Evolutionary conservation across 1,140 invertebrate genomes (phyloP), one percentile per base, ranked within the genome.

Genomic region (Holcopasites calliopsidis): DNA sequence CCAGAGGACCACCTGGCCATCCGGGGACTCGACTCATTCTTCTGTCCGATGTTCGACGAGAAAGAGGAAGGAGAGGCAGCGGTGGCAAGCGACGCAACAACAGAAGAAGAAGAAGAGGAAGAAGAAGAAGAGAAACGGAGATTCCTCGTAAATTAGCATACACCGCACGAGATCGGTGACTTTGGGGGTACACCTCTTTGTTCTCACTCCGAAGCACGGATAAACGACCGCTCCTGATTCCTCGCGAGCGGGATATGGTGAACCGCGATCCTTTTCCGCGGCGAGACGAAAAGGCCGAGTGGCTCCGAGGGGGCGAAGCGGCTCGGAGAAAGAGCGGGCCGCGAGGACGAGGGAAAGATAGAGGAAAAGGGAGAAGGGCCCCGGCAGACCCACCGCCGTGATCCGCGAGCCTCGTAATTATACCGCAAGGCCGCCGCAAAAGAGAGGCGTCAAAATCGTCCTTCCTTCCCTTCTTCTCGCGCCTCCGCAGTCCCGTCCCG

Each of bases 391-490:
- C 88, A 91, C 90, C 90, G 90, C 90, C 86, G 91, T 88, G 91
- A 90, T 91, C 87, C 86, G 89, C 89, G 89, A 91, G 90, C 76
- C 82, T 87, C 86, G 85, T 91, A 92, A 92, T 92, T 91, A 91
- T 86, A 87, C 82, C 81, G 85, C 86, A 90, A 88, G 87, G 84
- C 85, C 82, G 86, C 75, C 68, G 80, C 69, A 76, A 82, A 83
- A 85, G 86, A 79, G 84, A 90, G 89, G 88, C 86, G 87, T 88
- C 86, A 88, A 89, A 88, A 89, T 86, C 80, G 74, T 77, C 76
- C 54, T 82, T 57, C 50, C 52, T 55, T 66, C 81, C 61, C 35
- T 26, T 54, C 33, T 33, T 71, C 78, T 47, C 71, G 16, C 42
- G 42, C 60, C 47, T 73, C 72, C 73, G 61, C 74, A 44, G n/a